A percentile compares a stretch with the other conserved stretches of the same genome.
These are phyloP conservation scores for Heterodera schachtii DNA, from an alignment of 1,140 invertebrate species.

Conservation along the genomic window DNA sequence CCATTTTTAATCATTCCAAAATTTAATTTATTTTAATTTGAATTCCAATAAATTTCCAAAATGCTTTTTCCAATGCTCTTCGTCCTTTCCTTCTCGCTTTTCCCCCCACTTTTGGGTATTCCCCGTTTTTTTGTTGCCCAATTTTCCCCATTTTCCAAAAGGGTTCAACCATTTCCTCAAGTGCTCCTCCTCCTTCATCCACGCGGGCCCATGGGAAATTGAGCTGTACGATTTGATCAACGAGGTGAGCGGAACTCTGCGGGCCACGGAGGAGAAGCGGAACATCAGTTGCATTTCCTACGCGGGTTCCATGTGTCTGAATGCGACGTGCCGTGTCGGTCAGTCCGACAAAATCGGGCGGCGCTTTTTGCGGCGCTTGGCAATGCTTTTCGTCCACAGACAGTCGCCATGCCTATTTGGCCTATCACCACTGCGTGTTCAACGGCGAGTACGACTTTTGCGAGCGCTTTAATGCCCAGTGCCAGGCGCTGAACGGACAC, in stretches of 20 bases:
- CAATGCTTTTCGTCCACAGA: not conserved
- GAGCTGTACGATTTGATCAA: not conserved
- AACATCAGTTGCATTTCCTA: not conserved
- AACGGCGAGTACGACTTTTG: conserved; percentile 1
- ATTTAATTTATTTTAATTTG: no score
- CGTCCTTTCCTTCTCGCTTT: not conserved
- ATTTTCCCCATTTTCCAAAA: not conserved
- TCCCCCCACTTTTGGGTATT: not conserved
- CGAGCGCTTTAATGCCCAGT: not conserved
- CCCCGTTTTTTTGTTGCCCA: not conserved
- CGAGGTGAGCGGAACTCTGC: not conserved
- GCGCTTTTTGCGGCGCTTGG: no score
- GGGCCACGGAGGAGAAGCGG: no score
- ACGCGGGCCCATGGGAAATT: not conserved
- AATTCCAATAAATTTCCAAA: not conserved
- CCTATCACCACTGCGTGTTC: not conserved
- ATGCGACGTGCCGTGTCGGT: not conserved
- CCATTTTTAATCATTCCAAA: no score
- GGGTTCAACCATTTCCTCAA: not conserved
- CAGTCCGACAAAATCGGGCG: not conserved
- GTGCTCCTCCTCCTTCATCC: not conserved
- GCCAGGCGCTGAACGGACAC: not conserved
- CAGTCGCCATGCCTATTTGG: not conserved
- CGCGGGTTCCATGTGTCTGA: not conserved
- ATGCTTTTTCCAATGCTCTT: not conserved